Base-by-base conservation (phyloP, 2,797 vertebrate genomes). In the Gallinago solitaria region DNA sequence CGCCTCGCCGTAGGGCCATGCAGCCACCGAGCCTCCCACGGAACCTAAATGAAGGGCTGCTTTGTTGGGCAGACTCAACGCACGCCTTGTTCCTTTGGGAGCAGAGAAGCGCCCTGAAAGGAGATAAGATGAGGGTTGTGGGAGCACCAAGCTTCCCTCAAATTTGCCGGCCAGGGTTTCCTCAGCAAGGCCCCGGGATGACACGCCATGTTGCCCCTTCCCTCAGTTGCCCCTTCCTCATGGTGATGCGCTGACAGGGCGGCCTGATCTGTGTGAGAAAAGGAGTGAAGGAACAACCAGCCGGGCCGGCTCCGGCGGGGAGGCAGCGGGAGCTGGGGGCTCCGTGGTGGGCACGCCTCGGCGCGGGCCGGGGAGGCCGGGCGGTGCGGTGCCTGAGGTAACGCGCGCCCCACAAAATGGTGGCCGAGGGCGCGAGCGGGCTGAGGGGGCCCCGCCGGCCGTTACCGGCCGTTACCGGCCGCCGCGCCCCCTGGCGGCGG, bases 241-340 rank as follows among this genome's bases (percentile, higher is more conserved):
- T 1, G 6, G 25, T 1, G 1, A 5, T 2, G 37, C 2, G 4
- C 60, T 5, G 6, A 8, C 3, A 4, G 43, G 20, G 35, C 15
- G 32, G 70, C 21, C 41, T 1, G 5, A 35, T 6, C 1, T 1
- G 9, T 13, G 48, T 2, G 43, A 32, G 30, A 30, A 19, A 7
- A 9, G 37, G 14, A n/a, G 16, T 0, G 25, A 48, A 32, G 45
- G 59, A 5, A 21, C 54, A 32, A 33, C 33, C 53, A 6, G 33
- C 27, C 39, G 6, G 25, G 14, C 32, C 15, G 3, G 50, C 13
- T 56, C 20, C 8, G 4, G 30, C 5, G 24, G 27, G 41, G 25
- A 30, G 35, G 35, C 67, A 10, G 19, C 39, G 18, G 41, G 23
- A 35, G 30, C 2, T 6, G 9, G 19, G 19, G 65, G n/a, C 39